Percentiles rank a stretch among this genome's conserved stretches.
phyloP scores from a whole-genome alignment of 1,140 invertebrate genomes.

The Drosophila nannoptera region DNA sequence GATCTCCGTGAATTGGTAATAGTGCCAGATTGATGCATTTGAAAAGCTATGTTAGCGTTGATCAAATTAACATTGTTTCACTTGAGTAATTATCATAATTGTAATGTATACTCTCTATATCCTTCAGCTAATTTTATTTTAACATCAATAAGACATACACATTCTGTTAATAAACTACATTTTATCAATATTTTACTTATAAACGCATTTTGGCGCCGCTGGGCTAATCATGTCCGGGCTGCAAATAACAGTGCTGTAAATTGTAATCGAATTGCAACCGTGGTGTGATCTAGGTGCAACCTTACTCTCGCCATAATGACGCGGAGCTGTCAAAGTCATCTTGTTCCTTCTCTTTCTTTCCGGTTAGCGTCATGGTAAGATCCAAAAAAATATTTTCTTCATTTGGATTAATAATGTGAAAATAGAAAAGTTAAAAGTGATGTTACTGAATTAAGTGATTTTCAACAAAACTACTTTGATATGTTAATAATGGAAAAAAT shows the following conservation, averaged over 20 bases:
- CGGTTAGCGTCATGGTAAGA: slow-evolving; percentile 77
- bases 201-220: not conserved
- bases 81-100: not conserved
- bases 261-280: slow-evolving; percentile 41
- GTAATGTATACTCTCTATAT: not conserved
- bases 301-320: slow-evolving; percentile 54
- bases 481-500: slow-evolving; percentile 12
- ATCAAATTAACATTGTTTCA: not conserved
- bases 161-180: not conserved
- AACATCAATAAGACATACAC: not conserved
- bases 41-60: too few species aligned
- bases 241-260: slow-evolving; percentile 10
- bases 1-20: not conserved
- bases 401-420: slow-evolving; percentile 63
- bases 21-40: too few species aligned
- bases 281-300: slow-evolving; percentile 30
- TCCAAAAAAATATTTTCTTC: slow-evolving; percentile 43
- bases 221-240: slow-evolving; percentile 1
- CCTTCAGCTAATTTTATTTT: not conserved
- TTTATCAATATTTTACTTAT: not conserved
- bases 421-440: slow-evolving; percentile 45
- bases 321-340: slow-evolving; percentile 58
- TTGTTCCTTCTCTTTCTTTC: slow-evolving; percentile 75
- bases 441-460: slow-evolving; percentile 49
- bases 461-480: not conserved